These are phyloP conservation scores for Sardina pilchardus DNA, from an alignment of 2,113 vertebrate species.

Conservation along the genomic window DNA sequence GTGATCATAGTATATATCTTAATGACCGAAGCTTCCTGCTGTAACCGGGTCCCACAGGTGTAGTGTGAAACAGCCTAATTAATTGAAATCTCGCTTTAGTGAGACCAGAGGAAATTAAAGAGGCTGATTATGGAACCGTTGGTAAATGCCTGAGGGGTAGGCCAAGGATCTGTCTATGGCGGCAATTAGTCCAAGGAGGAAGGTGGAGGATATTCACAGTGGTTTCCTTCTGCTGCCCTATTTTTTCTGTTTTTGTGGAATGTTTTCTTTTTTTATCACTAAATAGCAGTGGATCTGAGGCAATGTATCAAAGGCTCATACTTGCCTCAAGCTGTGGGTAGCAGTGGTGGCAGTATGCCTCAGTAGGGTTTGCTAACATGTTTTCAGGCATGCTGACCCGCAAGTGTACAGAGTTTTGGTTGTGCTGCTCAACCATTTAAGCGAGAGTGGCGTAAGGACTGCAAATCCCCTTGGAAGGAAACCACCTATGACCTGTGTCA, in stretches of 20 bases:
- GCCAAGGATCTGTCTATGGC: constrained; percentile 15
- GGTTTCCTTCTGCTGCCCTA: neutral
- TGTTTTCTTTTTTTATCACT: neutral
- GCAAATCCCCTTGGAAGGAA: constrained; percentile 53
- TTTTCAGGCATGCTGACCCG: constrained; percentile 17
- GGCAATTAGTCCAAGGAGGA: neutral
- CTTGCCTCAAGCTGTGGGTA: neutral
- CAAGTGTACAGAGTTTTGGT: constrained; percentile 39
- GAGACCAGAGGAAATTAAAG: constrained; percentile 34
- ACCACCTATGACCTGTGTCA: constrained; percentile 56
- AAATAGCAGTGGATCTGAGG: neutral
- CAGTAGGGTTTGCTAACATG: neutral
- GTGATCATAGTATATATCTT: constrained; percentile 32
- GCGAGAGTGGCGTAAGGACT: constrained; percentile 46
- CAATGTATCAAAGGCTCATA: neutral
- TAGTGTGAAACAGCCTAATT: constrained; percentile 52
- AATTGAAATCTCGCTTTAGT: constrained; percentile 44
- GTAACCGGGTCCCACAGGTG: constrained; percentile 40
- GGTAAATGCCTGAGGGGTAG: constrained; percentile 45
- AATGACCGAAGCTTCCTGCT: constrained; percentile 38
- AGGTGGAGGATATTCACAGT: neutral
- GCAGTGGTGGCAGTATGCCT: neutral
- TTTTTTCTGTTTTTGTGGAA: neutral
- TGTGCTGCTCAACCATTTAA: constrained; percentile 37
- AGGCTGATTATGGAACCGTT: constrained; percentile 46